These are phyloP conservation scores for Zaprionus bogoriensis DNA, from an alignment of 2,888 invertebrate genomes.

Conservation along the genomic window DNA sequence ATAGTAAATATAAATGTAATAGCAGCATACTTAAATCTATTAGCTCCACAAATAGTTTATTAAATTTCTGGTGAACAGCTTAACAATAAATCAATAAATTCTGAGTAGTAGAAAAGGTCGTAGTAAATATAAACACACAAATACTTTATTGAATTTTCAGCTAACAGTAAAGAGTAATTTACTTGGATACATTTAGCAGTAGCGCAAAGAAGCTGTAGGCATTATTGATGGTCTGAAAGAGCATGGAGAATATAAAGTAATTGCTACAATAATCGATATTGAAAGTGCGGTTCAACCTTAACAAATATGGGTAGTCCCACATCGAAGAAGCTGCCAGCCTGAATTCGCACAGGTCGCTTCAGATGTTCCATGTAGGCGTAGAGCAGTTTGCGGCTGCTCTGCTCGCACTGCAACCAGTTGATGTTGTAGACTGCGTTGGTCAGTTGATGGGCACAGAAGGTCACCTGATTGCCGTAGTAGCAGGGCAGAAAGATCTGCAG, in stretches of 20 bases:
- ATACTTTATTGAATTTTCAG: no score
- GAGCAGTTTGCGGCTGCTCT: conserved; percentile 54
- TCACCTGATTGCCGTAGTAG: conserved; percentile 77
- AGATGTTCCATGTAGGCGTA: conserved; percentile 74
- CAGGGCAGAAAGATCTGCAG: conserved; percentile 79
- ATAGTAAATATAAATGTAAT: no score
- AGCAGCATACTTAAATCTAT: no score
- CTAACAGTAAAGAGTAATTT: conserved; percentile 4
- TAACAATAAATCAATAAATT: no score
- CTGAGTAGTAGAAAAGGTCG: neutral
- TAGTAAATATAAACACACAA: neutral
- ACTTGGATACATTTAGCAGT: conserved; percentile 66
- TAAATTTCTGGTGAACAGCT: no score
- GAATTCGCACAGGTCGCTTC: conserved; percentile 65
- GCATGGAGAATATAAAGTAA: neutral
- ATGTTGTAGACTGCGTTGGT: conserved; percentile 67
- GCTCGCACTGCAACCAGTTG: conserved; percentile 65
- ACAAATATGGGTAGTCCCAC: conserved; percentile 76
- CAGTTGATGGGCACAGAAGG: conserved; percentile 60
- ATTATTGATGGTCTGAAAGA: conserved; percentile 72
- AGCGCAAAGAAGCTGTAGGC: conserved; percentile 77
- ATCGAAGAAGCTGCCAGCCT: conserved; percentile 72
- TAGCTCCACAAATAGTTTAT: no score
- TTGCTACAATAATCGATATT: no score
- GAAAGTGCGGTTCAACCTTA: conserved; percentile 53